phyloP scores from a whole-genome alignment of 2,113 vertebrate species.

The Ahaetulla prasina region DNA sequence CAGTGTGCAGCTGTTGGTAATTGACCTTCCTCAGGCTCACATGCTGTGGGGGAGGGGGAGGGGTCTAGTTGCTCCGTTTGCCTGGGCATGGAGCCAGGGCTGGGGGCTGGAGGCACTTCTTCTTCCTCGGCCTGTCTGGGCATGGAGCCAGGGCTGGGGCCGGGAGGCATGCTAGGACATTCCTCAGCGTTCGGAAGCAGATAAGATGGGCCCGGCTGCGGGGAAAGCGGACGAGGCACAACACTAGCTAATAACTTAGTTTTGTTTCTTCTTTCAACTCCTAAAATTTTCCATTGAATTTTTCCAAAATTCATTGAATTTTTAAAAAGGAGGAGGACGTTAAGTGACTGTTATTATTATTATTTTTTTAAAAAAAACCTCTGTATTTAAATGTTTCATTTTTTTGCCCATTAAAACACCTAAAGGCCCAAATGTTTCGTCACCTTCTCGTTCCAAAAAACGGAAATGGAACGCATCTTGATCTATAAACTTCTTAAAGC shows the following conservation, averaged over 20 bases:
- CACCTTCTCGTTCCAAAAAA: not conserved
- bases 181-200: no score
- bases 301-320: not conserved
- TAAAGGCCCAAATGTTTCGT: not conserved
- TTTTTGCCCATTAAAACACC: accelerated
- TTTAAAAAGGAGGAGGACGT: not conserved
- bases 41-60: no score
- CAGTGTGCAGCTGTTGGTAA: no score
- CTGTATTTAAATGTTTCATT: not conserved
- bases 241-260: not conserved
- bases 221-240: no score
- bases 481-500: not conserved
- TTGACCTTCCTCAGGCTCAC: no score
- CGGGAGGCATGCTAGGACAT: no score
- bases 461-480: not conserved
- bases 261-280: not conserved
- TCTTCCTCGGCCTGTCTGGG: no score
- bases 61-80: no score
- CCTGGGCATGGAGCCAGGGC: no score
- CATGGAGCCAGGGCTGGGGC: no score
- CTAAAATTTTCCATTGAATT: not conserved
- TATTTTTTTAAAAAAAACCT: not conserved
- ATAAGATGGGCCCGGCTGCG: no score
- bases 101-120: no score
- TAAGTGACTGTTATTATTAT: not conserved